Conservation (phyloP, 1,140 invertebrate species). For the Ceratina australensis region DNA sequence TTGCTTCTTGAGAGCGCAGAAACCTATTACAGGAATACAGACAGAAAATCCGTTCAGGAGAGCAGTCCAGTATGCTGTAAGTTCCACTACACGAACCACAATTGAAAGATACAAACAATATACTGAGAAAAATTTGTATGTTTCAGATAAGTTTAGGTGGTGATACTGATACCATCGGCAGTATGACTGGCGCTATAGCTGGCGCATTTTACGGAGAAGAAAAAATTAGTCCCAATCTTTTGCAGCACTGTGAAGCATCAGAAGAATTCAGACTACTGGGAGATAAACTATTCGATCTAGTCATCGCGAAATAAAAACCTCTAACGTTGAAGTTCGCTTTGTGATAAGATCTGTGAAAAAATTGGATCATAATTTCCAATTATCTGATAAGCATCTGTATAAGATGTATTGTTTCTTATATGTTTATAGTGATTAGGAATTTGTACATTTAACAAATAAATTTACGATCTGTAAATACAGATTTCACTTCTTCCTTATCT, state of each 20-base stretch:
- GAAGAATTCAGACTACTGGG: constrained; percentile 79
- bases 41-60: constrained; percentile 82
- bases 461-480: background rate
- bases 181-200: constrained; percentile 88
- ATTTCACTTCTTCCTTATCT: too few relatives aligned
- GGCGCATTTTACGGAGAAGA: constrained; percentile 87
- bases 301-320: constrained; percentile 35
- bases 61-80: constrained; percentile 81
- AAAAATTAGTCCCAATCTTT: constrained; percentile 81
- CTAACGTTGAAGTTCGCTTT: background rate
- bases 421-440: background rate
- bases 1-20: constrained; percentile 84
- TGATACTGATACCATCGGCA: constrained; percentile 90
- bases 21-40: constrained; percentile 80
- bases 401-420: background rate
- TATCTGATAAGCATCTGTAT: background rate
- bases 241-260: constrained; percentile 84
- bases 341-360: background rate
- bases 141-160: constrained; percentile 88
- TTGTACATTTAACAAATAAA: constrained; percentile 29
- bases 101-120: background rate
- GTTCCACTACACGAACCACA: constrained; percentile 10
- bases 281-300: constrained; percentile 76
- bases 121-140: background rate
- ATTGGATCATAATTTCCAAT: background rate